phyloP scores from a whole-genome alignment of 2,888 invertebrate species.

The Hypena proboscidalis region DNA sequence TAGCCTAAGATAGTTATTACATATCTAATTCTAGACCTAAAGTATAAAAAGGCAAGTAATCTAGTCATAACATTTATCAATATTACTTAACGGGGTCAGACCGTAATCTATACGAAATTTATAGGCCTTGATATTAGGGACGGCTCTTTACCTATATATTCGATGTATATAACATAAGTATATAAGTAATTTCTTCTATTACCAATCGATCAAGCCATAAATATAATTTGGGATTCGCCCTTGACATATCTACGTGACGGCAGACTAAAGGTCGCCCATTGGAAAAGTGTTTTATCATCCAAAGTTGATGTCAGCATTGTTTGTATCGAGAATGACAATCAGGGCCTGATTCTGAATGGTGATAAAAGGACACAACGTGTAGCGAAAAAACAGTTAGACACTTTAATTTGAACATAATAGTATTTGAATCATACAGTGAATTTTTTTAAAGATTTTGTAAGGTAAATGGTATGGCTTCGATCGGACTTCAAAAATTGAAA shows the following conservation, averaged over 20 bases:
- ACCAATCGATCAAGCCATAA: conserved; percentile 3
- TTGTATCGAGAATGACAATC: conserved; percentile 50
- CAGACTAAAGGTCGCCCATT: conserved; percentile 32
- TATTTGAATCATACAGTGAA: too few species aligned
- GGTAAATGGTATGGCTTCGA: too few species aligned
- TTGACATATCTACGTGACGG: conserved; percentile 35
- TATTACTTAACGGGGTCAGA: too few species aligned
- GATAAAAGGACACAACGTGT: too few species aligned
- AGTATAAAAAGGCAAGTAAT: neutral
- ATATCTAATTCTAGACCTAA: neutral
- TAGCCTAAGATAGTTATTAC: too few species aligned
- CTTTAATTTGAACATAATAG: too few species aligned
- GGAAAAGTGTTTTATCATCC: conserved; percentile 28
- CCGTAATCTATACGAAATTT: conserved; percentile 9
- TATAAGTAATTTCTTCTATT: neutral
- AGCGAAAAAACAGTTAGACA: too few species aligned
- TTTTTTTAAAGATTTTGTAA: too few species aligned
- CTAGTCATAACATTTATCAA: too few species aligned
- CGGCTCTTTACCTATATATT: neutral
- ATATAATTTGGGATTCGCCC: conserved; percentile 9
- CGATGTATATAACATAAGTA: neutral
- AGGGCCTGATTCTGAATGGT: too few species aligned
- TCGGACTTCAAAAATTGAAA: too few species aligned
- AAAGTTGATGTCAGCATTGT: conserved; percentile 50
- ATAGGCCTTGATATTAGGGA: neutral